Conservation (phyloP, 2,113 vertebrate genomes). For the Pelmatolapia mariae region DNA sequence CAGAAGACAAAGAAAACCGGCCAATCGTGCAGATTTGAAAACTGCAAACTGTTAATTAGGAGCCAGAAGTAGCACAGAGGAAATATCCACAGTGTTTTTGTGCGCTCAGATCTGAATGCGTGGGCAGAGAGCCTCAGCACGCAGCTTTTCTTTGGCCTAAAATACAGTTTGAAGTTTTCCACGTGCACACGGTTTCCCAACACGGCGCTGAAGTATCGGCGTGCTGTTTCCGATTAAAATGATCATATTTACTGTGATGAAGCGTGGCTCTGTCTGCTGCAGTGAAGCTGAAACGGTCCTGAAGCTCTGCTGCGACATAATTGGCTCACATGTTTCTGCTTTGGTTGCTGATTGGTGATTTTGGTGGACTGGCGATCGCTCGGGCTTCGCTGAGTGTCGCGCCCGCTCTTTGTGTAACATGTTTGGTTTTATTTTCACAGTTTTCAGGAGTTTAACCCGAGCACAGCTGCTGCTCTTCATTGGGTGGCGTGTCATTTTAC, state of each 20-base stretch:
- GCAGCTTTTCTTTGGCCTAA: background rate
- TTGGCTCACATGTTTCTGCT: accelerated
- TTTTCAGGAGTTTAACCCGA: background rate
- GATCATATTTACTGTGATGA: background rate
- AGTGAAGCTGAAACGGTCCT: background rate
- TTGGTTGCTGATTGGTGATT: background rate
- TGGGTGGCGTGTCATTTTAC: background rate
- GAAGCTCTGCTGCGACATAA: background rate
- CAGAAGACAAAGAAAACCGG: background rate
- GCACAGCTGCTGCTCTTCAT: background rate
- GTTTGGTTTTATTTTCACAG: background rate
- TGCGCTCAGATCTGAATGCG: accelerated
- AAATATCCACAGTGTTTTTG: accelerated
- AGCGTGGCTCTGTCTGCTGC: background rate
- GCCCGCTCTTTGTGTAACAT: background rate
- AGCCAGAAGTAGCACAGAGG: background rate
- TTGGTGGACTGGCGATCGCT: background rate
- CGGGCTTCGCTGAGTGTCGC: accelerated
- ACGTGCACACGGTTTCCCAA: background rate
- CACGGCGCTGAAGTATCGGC: accelerated
- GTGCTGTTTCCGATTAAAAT: background rate
- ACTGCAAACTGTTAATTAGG: background rate
- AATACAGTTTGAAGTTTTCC: background rate
- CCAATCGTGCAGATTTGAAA: background rate
- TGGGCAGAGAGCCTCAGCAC: background rate